These are phyloP conservation scores for Grapholita molesta DNA, from an alignment of 1,140 invertebrate species.

Conservation along the genomic window DNA sequence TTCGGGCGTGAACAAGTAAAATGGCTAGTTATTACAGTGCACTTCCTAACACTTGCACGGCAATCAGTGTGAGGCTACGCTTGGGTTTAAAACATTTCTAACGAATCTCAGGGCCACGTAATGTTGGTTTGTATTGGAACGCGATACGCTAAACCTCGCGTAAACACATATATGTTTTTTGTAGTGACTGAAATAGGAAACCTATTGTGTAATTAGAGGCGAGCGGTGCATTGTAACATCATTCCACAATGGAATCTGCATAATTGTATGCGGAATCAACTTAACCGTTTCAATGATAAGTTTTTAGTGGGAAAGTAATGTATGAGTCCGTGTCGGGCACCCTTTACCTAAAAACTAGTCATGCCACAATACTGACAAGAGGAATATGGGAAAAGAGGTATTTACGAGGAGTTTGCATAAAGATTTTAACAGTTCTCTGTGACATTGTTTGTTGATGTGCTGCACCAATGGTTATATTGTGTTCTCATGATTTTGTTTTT, in stretches of 20 bases:
- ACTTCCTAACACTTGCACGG: background rate
- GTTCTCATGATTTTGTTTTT: no score
- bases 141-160: no score
- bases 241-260: background rate
- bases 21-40: constrained; percentile 44
- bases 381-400: no score
- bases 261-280: background rate
- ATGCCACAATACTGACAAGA: no score
- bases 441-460: no score
- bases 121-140: background rate
- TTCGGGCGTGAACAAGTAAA: constrained; percentile 38
- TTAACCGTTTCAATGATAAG: background rate
- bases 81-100: background rate
- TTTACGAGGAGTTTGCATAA: no score
- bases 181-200: constrained; percentile 51
- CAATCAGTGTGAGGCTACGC: background rate
- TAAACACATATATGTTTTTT: background rate
- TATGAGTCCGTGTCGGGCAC: no score
- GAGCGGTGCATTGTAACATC: background rate
- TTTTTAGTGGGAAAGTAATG: no score
- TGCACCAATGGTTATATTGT: no score
- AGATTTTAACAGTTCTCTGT: no score
- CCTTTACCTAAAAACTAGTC: no score
- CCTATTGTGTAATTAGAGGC: constrained; percentile 28
- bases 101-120: background rate